A percentile compares a stretch with the other conserved stretches of the same genome.
These are phyloP conservation scores for Drosophila repleta DNA, from an alignment of 1,140 invertebrate genomes.

Conservation along the genomic window DNA sequence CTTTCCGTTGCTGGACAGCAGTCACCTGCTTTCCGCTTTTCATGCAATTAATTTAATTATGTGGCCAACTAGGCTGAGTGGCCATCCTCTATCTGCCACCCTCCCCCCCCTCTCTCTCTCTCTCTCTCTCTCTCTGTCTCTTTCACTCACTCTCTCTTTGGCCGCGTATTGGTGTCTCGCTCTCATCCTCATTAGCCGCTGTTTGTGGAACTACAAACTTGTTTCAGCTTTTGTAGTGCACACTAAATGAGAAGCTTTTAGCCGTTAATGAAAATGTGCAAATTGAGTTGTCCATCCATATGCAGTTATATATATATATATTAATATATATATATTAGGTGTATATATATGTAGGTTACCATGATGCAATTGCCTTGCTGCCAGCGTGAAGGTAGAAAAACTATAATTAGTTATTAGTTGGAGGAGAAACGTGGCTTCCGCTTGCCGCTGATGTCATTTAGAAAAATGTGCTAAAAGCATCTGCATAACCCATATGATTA, in stretches of 20 bases:
- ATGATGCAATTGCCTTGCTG: neutral
- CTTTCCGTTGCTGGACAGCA: neutral
- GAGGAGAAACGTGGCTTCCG: neutral
- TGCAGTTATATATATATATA: neutral
- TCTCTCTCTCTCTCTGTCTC: neutral
- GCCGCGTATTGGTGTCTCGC: neutral
- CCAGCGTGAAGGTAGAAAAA: neutral
- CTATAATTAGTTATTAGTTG: neutral
- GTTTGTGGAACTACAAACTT: conserved; percentile 23
- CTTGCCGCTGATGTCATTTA: neutral
- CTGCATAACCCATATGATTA: neutral
- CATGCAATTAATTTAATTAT: conserved; percentile 82
- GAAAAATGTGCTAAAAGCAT: neutral
- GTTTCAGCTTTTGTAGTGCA: conserved; percentile 15
- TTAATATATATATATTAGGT: conserved; percentile 14
- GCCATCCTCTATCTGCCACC: conserved; percentile 6
- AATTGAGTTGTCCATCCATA: conserved; percentile 59
- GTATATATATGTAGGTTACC: conserved; percentile 9
- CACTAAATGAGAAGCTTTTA: conserved; percentile 64
- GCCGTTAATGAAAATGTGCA: conserved; percentile 66
- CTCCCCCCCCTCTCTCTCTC: neutral
- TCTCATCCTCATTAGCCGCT: conserved; percentile 34
- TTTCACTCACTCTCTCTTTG: neutral
- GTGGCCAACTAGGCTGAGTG: conserved; percentile 58
- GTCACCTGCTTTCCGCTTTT: conserved; percentile 39